phyloP scores from a whole-genome alignment of 1,140 invertebrate genomes.

The Zaprionus inermis region DNA sequence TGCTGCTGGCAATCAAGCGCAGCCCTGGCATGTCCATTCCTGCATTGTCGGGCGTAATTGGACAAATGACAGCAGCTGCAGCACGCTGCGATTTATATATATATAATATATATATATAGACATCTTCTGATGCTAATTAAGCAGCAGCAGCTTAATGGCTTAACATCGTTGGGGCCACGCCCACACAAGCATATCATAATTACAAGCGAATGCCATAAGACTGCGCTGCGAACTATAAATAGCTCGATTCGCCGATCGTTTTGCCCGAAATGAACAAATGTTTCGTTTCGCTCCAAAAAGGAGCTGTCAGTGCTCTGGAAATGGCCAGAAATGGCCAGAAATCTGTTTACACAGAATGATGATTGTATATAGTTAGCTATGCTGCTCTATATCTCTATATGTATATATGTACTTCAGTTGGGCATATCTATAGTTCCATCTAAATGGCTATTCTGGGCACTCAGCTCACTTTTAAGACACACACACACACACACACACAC shows the following conservation, averaged over 20 bases:
- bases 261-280: neutral
- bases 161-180: neutral
- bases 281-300: conserved; percentile 46
- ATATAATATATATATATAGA: conserved; percentile 41
- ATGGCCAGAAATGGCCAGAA: conserved; percentile 17
- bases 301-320: conserved; percentile 33
- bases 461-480: conserved; percentile 29
- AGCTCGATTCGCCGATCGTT: conserved; percentile 53
- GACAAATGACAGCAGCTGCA: conserved; percentile 64
- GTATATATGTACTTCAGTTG: conserved; percentile 15
- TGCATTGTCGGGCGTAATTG: conserved; percentile 68
- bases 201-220: neutral
- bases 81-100: conserved; percentile 24
- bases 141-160: conserved; percentile 54
- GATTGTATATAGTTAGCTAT: conserved; percentile 1
- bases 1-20: conserved; percentile 67
- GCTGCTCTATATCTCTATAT: conserved; percentile 1
- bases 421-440: conserved; percentile 47
- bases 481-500: neutral
- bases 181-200: neutral
- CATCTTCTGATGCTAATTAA: conserved; percentile 68
- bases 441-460: conserved; percentile 38
- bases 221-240: conserved; percentile 40
- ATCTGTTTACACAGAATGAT: conserved; percentile 29
- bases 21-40: conserved; percentile 60